Conservation (phyloP, 2,113 vertebrate species). For the Eonycteris spelaea region DNA sequence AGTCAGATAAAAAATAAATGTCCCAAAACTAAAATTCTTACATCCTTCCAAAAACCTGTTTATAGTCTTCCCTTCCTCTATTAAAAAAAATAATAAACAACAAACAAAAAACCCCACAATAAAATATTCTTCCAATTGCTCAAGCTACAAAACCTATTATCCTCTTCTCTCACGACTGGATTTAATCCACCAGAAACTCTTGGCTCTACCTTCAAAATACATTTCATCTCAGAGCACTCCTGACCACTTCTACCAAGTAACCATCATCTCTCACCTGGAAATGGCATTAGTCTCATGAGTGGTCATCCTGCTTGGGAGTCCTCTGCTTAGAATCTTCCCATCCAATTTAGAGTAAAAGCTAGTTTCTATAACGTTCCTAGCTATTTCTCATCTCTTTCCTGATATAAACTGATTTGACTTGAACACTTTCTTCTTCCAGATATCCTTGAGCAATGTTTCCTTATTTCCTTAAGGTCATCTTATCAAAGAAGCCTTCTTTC, state of each 20-base stretch:
- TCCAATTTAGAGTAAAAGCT: neutral
- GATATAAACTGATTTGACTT: neutral
- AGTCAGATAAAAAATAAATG: neutral
- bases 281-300: neutral
- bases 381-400: neutral
- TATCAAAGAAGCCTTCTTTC: neutral
- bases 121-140: neutral
- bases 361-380: neutral
- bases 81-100: neutral
- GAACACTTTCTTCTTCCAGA: neutral
- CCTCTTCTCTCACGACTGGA: neutral
- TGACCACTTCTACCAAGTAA: neutral
- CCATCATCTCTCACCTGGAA: neutral
- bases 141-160: neutral
- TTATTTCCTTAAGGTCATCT: neutral
- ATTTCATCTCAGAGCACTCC: neutral
- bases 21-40: neutral
- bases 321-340: neutral
- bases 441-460: neutral
- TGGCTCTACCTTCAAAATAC: neutral
- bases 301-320: neutral
- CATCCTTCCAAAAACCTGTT: neutral
- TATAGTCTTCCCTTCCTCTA: neutral
- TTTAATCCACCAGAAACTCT: neutral
- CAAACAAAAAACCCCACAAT: no score